Conservation (phyloP, 2,113 vertebrate species). For the Silurus glanis region DNA sequence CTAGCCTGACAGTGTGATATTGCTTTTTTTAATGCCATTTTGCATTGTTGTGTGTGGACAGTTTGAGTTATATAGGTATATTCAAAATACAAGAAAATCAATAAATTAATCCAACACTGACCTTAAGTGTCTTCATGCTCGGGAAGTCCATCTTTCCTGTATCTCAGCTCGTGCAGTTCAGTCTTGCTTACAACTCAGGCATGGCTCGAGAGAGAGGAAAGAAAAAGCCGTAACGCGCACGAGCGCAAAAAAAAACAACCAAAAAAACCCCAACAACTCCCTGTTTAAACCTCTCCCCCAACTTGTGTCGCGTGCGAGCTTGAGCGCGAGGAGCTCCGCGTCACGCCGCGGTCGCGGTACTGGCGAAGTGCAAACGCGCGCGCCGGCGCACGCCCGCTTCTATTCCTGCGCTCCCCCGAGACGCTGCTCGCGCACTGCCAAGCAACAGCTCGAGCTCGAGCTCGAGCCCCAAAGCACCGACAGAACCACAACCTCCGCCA, state of each 20-base stretch:
- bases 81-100: neutral
- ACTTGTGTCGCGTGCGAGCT: neutral
- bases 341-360: slow-evolving; percentile 15
- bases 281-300: neutral
- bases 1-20: neutral
- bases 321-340: slow-evolving; percentile 2
- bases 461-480: slow-evolving; percentile 5
- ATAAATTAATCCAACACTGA: slow-evolving; percentile 16
- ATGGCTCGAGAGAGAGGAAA: neutral
- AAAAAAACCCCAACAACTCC: no score
- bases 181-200: slow-evolving; percentile 20
- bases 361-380: slow-evolving; percentile 10
- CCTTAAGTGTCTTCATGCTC: slow-evolving; percentile 49
- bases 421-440: slow-evolving; percentile 53
- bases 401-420: slow-evolving; percentile 50
- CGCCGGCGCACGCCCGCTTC: slow-evolving; percentile 46
- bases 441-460: slow-evolving; percentile 43
- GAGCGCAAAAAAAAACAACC: no score
- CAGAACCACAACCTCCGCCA: slow-evolving; percentile 2
- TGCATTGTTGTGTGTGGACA: neutral
- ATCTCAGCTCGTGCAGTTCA: slow-evolving; percentile 25
- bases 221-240: neutral
- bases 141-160: slow-evolving; percentile 14
- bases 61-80: neutral
- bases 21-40: neutral